phyloP scores from a whole-genome alignment of 2,797 vertebrate species.

The Arrhamphus sclerolepis region DNA sequence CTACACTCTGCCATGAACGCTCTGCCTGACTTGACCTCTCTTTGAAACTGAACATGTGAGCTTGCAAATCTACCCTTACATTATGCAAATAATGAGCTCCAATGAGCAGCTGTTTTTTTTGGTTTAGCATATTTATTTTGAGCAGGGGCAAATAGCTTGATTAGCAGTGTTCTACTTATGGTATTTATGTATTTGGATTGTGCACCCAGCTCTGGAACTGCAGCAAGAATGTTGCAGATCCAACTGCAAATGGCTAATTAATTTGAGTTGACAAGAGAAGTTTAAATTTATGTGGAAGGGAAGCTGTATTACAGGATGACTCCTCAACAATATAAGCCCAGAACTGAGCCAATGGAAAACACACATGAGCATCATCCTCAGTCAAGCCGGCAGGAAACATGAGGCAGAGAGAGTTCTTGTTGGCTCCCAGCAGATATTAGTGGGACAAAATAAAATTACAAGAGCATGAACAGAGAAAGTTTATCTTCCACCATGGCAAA shows the following conservation, averaged over 20 bases:
- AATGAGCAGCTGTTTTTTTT: neutral
- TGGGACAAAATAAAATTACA: conserved; percentile 20
- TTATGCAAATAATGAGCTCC: neutral
- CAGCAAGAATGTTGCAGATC: neutral
- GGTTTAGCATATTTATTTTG: too few relatives aligned
- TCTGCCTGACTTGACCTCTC: conserved; percentile 1
- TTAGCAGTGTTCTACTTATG: neutral
- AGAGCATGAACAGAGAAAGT: conserved; percentile 1
- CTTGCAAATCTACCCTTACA: neutral
- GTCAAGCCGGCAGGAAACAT: conserved; percentile 6
- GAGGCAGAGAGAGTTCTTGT: neutral
- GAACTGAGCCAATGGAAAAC: conserved; percentile 1
- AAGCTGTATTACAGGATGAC: neutral
- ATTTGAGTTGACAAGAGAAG: conserved; percentile 3
- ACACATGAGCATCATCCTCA: neutral
- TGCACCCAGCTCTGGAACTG: neutral
- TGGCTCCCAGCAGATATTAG: conserved; percentile 7
- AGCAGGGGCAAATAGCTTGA: neutral
- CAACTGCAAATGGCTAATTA: neutral
- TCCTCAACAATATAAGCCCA: conserved; percentile 1
- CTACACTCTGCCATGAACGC: conserved; percentile 1
- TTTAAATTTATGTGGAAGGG: neutral
- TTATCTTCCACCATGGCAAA: neutral
- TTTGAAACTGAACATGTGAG: conserved; percentile 9
- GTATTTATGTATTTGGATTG: neutral